Conservation (phyloP, 1,140 invertebrate genomes). For the Sipha flava region DNA sequence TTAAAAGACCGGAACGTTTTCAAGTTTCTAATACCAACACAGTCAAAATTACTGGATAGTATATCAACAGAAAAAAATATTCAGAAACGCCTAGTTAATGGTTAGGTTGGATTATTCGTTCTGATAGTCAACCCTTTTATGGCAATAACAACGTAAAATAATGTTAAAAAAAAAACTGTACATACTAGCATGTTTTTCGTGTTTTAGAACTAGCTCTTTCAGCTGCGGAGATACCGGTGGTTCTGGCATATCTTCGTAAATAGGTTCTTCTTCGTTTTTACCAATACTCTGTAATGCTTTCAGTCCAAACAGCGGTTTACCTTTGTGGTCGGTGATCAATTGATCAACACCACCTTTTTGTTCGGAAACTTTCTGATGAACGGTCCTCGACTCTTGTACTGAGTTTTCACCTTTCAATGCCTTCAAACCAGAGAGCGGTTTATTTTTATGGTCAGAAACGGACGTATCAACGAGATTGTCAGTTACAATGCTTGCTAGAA, state of each 20-base stretch:
- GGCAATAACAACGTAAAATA: too few relatives aligned
- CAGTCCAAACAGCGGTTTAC: conserved; percentile 41
- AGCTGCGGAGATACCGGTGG: conserved; percentile 39
- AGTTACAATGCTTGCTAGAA: background rate
- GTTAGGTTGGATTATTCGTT: too few relatives aligned
- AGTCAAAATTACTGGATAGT: too few relatives aligned
- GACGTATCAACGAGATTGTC: background rate
- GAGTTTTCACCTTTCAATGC: conserved; percentile 34
- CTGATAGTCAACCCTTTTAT: too few relatives aligned
- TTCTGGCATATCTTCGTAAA: conserved; percentile 37
- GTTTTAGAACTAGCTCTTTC: conserved; percentile 39
- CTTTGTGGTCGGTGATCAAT: conserved; percentile 36
- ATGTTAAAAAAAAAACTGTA: too few relatives aligned
- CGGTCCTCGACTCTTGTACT: background rate
- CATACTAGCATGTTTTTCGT: conserved; percentile 41
- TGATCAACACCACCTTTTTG: background rate
- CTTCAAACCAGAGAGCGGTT: conserved; percentile 40
- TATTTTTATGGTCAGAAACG: conserved; percentile 35
- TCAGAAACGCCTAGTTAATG: too few relatives aligned
- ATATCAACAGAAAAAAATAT: background rate
- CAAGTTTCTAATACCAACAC: too few relatives aligned
- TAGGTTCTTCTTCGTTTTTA: background rate
- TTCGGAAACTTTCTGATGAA: background rate
- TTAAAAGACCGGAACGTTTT: too few relatives aligned
- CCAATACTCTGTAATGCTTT: conserved; percentile 37